Conservation (phyloP, 2,888 invertebrate species). For the Linyphia triangularis region DNA sequence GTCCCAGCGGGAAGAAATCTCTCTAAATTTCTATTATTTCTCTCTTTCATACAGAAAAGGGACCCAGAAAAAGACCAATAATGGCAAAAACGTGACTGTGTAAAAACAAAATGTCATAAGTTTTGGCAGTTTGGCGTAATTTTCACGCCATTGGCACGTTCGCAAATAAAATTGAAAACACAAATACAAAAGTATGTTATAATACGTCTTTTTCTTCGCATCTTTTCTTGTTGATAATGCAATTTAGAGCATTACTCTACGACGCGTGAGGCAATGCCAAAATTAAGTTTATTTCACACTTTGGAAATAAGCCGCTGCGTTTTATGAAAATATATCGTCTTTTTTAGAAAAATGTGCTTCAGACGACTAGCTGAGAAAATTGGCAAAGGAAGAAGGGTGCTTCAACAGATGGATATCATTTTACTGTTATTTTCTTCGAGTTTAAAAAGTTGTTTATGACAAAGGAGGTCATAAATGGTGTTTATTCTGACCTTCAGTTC, state of each 20-base stretch:
- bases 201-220: constrained; percentile 40
- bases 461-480: too few relatives aligned
- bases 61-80: constrained; percentile 12
- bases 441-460: too few relatives aligned
- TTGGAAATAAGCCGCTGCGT: not conserved
- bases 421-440: not conserved
- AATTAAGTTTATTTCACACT: constrained; percentile 46
- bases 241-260: constrained; percentile 53
- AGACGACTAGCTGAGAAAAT: constrained; percentile 10
- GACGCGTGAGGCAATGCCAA: constrained; percentile 36
- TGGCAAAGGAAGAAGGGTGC: not conserved
- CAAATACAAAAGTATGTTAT: constrained; percentile 36
- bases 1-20: not conserved
- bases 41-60: not conserved
- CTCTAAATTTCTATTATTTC: not conserved
- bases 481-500: too few relatives aligned
- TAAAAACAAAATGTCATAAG: constrained; percentile 52
- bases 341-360: constrained; percentile 8
- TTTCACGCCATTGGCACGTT: constrained; percentile 62
- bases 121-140: constrained; percentile 50
- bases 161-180: constrained; percentile 59
- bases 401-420: not conserved
- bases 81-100: constrained; percentile 53
- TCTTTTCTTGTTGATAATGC: constrained; percentile 32
- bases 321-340: constrained; percentile 44